Percentiles rank a stretch among this genome's conserved stretches.
Evolutionary conservation across 2,888 invertebrate genomes (phyloP).

Genomic region (Epistrophe eligans): DNA sequence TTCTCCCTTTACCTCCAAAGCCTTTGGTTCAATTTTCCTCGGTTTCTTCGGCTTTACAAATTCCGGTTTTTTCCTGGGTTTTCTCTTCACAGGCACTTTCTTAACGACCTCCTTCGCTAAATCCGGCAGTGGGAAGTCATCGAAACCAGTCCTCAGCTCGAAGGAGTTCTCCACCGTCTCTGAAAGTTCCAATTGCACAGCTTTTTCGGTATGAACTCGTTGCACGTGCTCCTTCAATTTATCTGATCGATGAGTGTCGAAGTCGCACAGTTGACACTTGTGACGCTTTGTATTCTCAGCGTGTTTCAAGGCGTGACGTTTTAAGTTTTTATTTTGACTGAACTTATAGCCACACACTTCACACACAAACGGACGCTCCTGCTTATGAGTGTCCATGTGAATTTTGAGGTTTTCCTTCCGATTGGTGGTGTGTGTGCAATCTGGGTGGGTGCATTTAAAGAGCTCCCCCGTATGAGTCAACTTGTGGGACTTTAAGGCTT

Average conservation of each 20-base stretch:
- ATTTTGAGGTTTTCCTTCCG: constrained; percentile 85
- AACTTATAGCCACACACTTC: constrained; percentile 86
- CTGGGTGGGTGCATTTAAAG: constrained; percentile 84
- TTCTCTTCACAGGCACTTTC: constrained; percentile 33
- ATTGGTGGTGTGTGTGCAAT: constrained; percentile 84
- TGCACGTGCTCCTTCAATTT: constrained; percentile 85
- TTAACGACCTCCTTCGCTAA: constrained; percentile 53
- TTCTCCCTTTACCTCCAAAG: background rate
- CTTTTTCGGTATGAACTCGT: constrained; percentile 81
- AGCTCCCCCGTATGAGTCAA: constrained; percentile 85
- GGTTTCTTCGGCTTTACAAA: constrained; percentile 24
- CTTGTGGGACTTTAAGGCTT: constrained; percentile 85
- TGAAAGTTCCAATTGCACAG: constrained; percentile 80
- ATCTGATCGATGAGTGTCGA: constrained; percentile 84
- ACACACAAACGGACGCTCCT: constrained; percentile 85
- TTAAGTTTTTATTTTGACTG: constrained; percentile 85
- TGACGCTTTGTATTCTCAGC: constrained; percentile 79
- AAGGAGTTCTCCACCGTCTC: constrained; percentile 82
- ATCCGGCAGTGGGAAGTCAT: constrained; percentile 80
- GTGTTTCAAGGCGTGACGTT: constrained; percentile 81
- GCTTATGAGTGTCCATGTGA: constrained; percentile 85
- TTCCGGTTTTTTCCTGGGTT: constrained; percentile 27
- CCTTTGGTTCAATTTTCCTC: constrained; percentile 55
- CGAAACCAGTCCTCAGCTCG: constrained; percentile 78
- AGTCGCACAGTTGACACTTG: constrained; percentile 84